Conservation (phyloP, 2,797 vertebrate genomes). For the Pangasius sanitwongsei region DNA sequence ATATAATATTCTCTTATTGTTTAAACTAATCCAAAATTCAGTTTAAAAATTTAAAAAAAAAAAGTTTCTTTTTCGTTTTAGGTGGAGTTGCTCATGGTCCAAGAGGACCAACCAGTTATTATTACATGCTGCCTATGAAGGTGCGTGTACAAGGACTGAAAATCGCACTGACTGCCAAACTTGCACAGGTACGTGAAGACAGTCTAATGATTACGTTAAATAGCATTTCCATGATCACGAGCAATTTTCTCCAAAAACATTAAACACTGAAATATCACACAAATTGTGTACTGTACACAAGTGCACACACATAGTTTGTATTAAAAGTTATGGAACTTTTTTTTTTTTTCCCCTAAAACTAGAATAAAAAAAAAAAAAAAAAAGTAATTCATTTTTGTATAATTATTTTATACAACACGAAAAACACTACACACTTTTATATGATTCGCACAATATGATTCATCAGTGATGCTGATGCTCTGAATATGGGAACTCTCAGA, state of each 20-base stretch:
- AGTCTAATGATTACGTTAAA: no score
- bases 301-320: no score
- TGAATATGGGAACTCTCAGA: no score
- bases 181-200: conserved; percentile 79
- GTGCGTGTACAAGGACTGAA: conserved; percentile 84
- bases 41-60: neutral
- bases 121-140: conserved; percentile 93
- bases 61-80: conserved; percentile 55
- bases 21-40: neutral
- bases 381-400: neutral
- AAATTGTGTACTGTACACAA: neutral
- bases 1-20: neutral
- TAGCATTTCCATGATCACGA: no score
- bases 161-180: conserved; percentile 83
- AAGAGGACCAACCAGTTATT: conserved; percentile 89
- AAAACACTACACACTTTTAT: neutral
- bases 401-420: neutral
- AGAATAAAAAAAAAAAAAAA: neutral
- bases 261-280: neutral
- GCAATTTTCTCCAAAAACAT: neutral
- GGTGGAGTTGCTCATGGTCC: conserved; percentile 87
- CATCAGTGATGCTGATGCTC: neutral
- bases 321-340: neutral
- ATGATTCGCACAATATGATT: neutral
- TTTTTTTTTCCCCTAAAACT: neutral